phyloP scores from a whole-genome alignment of 2,113 vertebrate genomes.

The Poeciliopsis occidentalis region DNA sequence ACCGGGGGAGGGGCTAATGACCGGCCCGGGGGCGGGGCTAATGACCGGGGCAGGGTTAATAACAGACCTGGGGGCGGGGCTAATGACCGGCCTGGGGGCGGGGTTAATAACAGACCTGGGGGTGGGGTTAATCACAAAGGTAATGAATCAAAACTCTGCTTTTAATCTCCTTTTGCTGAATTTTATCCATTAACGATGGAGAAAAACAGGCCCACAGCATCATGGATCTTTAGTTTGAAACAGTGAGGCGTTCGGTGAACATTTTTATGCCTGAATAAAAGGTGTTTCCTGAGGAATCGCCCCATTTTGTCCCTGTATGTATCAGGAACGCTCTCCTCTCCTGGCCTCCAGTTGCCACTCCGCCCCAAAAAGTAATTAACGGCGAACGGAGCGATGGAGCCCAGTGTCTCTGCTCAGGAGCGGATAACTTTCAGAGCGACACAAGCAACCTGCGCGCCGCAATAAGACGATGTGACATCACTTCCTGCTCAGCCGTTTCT shows the following conservation, averaged over 20 bases:
- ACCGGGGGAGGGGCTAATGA: too few relatives aligned
- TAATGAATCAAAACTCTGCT: too few relatives aligned
- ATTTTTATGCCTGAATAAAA: too few relatives aligned
- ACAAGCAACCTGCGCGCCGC: slow-evolving; percentile 25
- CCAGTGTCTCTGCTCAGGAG: slow-evolving; percentile 4
- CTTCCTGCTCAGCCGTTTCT: slow-evolving; percentile 29
- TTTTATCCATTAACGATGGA: background rate
- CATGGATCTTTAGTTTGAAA: background rate
- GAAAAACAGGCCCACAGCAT: background rate
- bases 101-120: too few relatives aligned
- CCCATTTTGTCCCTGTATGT: background rate
- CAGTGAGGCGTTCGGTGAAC: too few relatives aligned
- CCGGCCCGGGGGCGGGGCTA: too few relatives aligned
- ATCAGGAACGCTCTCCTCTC: background rate
- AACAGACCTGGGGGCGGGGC: too few relatives aligned
- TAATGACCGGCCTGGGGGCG: too few relatives aligned
- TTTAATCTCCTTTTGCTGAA: too few relatives aligned
- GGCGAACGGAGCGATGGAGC: background rate
- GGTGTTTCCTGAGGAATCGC: too few relatives aligned
- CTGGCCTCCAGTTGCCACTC: background rate
- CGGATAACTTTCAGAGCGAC: slow-evolving; percentile 11
- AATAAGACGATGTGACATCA: slow-evolving; percentile 48
- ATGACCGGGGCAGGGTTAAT: too few relatives aligned
- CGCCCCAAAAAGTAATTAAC: slow-evolving; percentile 12
- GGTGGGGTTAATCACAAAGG: too few relatives aligned